A percentile compares a stretch with the other conserved stretches of the same genome.
Evolutionary conservation across 1,140 invertebrate genomes (phyloP).

Genomic region (Drosophila dunni): DNA sequence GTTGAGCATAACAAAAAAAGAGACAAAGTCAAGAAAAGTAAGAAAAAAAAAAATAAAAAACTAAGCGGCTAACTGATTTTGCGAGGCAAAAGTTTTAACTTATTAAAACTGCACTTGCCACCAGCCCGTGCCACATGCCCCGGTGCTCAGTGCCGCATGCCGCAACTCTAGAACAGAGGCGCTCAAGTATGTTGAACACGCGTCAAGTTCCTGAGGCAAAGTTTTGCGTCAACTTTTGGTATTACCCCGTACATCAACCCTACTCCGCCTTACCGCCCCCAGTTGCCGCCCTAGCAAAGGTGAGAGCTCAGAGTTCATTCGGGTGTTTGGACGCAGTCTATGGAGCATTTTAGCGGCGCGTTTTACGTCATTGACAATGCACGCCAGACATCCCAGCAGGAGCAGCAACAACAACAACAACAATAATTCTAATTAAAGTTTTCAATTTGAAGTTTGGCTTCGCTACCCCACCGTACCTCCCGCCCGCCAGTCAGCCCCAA

Average conservation of each 20-base stretch:
- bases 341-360: slow-evolving; percentile 61
- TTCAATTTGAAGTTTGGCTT: slow-evolving; percentile 79
- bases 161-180: slow-evolving; percentile 47
- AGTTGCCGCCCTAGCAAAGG: slow-evolving; percentile 31
- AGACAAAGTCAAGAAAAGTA: slow-evolving; percentile 12
- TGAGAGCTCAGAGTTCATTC: slow-evolving; percentile 58
- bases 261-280: background rate
- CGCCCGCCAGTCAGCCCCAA: slow-evolving; percentile 6
- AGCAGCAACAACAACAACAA: slow-evolving; percentile 54
- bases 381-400: slow-evolving; percentile 37
- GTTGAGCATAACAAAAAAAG: background rate
- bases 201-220: slow-evolving; percentile 79
- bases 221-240: slow-evolving; percentile 78
- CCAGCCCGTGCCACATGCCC: slow-evolving; percentile 15
- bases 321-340: slow-evolving; percentile 45
- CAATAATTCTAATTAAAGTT: slow-evolving; percentile 83
- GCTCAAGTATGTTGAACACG: slow-evolving; percentile 82
- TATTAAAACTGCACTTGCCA: slow-evolving; percentile 81
- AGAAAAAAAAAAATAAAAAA: slow-evolving; percentile 27
- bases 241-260: slow-evolving; percentile 20
- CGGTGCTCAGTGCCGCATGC: slow-evolving; percentile 1
- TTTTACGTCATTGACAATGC: slow-evolving; percentile 68
- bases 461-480: slow-evolving; percentile 9
- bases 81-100: slow-evolving; percentile 75
- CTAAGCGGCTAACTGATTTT: slow-evolving; percentile 82